Base-by-base conservation (phyloP, 2,113 vertebrate species). In the Albula glossodonta region DNA sequence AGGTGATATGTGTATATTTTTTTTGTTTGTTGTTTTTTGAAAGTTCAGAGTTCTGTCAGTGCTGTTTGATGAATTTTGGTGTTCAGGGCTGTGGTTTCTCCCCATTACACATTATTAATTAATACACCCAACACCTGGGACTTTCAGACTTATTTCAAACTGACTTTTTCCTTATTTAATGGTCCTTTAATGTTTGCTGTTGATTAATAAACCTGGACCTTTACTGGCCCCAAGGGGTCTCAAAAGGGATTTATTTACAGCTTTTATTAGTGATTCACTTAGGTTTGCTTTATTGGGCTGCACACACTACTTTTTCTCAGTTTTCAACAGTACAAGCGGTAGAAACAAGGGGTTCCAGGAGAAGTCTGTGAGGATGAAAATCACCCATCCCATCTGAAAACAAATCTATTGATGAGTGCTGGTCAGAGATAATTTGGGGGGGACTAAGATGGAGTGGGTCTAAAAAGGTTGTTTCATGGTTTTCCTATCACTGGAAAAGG, bases 221-320 rank as follows among this genome's bases (percentile, higher is more conserved):
- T 84, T 87, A 53, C 52, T 51, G 85, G 49, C 25, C 19, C 15
- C 41, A 7, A 13, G 22, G 81, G 77, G 90, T 80, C 87, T 41
- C 89, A 12, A 82, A 22, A 56, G 84, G 57, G 22, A 90, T 88
- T 92, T 90, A 92, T 92, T 91, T 92, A 90, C 87, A 87, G 90
- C 88, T 93, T 89, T 93, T 93, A 94, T 93, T 94, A 94, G 93
- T 94, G 92, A 91, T 90, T 91, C 91, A 89, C 90, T 94, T 93
- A 94, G 92, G 92, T 92, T 88, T 82, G 91, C 90, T 93, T 93
- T 92, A 92, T 93, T 93, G 91, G 87, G 85, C 86, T 80, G 83
- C 87, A 78, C 90, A 74, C 85, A 85, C 74, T 51, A n/a, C 83
- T 3, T 50, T n/a, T 17, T 84, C 86, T 83, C 84, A 56, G 70